These are phyloP conservation scores for Tridacna crocea DNA, from an alignment of 2,888 invertebrate species.

Conservation along the genomic window DNA sequence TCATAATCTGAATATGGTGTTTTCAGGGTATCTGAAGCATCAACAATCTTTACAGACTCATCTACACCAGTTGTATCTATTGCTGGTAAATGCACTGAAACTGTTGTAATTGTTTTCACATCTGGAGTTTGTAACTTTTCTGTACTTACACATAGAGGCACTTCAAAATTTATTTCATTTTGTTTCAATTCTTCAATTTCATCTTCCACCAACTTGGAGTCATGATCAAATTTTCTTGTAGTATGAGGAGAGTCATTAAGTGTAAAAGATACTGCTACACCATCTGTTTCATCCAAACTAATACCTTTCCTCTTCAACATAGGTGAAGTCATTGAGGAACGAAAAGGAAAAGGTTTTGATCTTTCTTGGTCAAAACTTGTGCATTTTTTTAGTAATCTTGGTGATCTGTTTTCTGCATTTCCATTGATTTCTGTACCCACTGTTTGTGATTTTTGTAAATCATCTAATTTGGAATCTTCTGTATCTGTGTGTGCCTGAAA, in stretches of 20 bases:
- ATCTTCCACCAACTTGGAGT: background rate
- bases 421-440: background rate
- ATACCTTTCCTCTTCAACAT: constrained; percentile 36
- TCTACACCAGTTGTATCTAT: background rate
- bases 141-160: constrained; percentile 6
- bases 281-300: constrained; percentile 31
- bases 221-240: background rate
- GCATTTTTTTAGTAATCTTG: constrained; percentile 53
- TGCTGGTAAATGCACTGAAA: background rate
- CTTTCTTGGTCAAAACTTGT: constrained; percentile 63
- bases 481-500: constrained; percentile 28
- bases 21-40: background rate
- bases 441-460: background rate
- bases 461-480: background rate
- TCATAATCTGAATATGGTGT: background rate
- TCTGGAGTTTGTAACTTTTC: constrained; percentile 3
- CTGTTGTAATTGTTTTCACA: background rate
- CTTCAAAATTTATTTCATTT: background rate
- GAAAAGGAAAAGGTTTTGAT: constrained; percentile 57
- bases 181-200: background rate
- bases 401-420: constrained; percentile 36
- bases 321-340: constrained; percentile 53
- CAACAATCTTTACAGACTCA: background rate
- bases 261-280: background rate
- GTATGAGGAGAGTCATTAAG: constrained; percentile 12